Conservation (phyloP, 2,888 invertebrate species). For the Tachystola acroxantha region DNA sequence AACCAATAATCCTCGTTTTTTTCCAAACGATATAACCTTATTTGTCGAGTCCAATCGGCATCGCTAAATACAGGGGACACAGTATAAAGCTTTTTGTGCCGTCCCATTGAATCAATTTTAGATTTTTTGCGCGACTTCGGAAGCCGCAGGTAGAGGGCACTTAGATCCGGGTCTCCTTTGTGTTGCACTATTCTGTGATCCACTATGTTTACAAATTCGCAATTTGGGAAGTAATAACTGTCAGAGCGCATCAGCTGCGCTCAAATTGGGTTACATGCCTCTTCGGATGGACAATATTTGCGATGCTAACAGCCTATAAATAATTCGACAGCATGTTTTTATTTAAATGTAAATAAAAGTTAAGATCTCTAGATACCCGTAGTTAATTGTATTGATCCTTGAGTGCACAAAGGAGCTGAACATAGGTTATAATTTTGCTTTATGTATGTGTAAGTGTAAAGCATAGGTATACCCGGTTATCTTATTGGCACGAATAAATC, state of each 20-base stretch:
- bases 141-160: constrained; percentile 71
- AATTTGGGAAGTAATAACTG: constrained; percentile 69
- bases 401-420: too few relatives aligned
- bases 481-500: too few relatives aligned
- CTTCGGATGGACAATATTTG: constrained; percentile 25
- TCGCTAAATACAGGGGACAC: constrained; percentile 65
- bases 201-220: constrained; percentile 70
- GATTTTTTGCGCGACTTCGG: constrained; percentile 68
- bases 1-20: constrained; percentile 62
- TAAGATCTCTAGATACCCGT: too few relatives aligned
- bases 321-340: not conserved
- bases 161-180: constrained; percentile 70
- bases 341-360: too few relatives aligned
- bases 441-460: too few relatives aligned
- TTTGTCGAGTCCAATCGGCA: constrained; percentile 63
- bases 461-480: too few relatives aligned
- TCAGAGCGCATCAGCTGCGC: constrained; percentile 66
- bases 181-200: constrained; percentile 48
- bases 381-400: too few relatives aligned
- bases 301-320: constrained; percentile 17
- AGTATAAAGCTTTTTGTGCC: constrained; percentile 58
- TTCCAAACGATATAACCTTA: constrained; percentile 66
- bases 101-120: constrained; percentile 66
- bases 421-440: too few relatives aligned
- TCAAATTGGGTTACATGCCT: constrained; percentile 22